Conservation (phyloP, 2,888 invertebrate genomes). For the Scaptodrosophila latifasciaeformis region DNA sequence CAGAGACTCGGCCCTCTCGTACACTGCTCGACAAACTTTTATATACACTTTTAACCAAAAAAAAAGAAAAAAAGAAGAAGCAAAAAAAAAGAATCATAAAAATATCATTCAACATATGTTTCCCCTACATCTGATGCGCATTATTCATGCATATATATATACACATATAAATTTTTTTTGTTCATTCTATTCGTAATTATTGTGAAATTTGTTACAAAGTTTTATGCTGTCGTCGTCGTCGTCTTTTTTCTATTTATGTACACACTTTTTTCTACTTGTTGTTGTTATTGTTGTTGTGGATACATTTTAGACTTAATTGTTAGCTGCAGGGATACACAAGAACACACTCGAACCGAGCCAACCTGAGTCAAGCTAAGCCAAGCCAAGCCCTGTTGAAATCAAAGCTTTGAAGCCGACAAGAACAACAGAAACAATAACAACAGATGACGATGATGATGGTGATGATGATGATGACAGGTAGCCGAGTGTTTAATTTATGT, state of each 20-base stretch:
- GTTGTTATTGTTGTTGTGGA: not conserved
- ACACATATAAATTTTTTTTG: not conserved
- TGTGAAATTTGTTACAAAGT: conserved; percentile 50
- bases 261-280: not conserved
- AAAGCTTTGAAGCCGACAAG: conserved; percentile 64
- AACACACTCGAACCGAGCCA: conserved; percentile 26
- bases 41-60: too few species aligned
- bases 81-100: too few species aligned
- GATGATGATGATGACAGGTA: conserved; percentile 63
- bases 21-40: not conserved
- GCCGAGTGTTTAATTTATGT: conserved; percentile 66
- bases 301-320: conserved; percentile 65
- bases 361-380: too few species aligned
- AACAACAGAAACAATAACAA: conserved; percentile 2
- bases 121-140: conserved; percentile 9
- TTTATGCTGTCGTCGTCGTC: conserved; percentile 22
- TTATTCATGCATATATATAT: conserved; percentile 7
- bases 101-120: conserved; percentile 40
- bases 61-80: too few species aligned
- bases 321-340: conserved; percentile 60
- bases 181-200: conserved; percentile 45
- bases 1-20: too few species aligned
- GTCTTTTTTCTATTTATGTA: not conserved
- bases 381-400: conserved; percentile 55
- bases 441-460: conserved; percentile 17